These are phyloP conservation scores for Planiliza haematocheilus DNA, from an alignment of 2,113 vertebrate species.

Conservation along the genomic window DNA sequence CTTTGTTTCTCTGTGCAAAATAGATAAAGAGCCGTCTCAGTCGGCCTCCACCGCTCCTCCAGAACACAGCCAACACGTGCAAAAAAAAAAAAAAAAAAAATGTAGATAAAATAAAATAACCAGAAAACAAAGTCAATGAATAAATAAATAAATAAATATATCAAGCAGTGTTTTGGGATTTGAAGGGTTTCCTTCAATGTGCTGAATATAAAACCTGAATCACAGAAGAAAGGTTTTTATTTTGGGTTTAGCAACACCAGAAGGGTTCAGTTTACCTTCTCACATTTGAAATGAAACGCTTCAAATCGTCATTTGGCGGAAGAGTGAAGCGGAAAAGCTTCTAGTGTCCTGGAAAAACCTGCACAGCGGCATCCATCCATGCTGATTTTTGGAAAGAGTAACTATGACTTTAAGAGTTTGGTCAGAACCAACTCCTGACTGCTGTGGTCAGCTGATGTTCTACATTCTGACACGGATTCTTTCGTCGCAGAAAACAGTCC, in stretches of 20 bases:
- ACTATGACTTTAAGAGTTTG: too few species aligned
- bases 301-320: neutral
- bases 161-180: neutral
- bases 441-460: too few species aligned
- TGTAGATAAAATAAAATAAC: constrained; percentile 30
- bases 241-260: too few species aligned
- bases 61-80: constrained; percentile 51
- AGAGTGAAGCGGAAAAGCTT: constrained; percentile 7
- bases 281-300: constrained; percentile 38
- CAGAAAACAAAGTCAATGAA: constrained; percentile 24
- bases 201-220: constrained; percentile 9
- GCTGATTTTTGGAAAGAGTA: too few species aligned
- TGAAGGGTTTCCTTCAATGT: constrained; percentile 32
- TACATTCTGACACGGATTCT: too few species aligned
- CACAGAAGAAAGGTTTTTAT: too few species aligned
- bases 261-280: neutral
- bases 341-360: constrained; percentile 45
- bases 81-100: constrained; percentile 59
- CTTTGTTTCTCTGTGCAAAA: constrained; percentile 80
- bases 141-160: constrained; percentile 58
- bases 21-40: constrained; percentile 60
- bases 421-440: too few species aligned
- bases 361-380: too few species aligned
- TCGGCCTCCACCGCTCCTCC: constrained; percentile 36
- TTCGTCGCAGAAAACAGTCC: too few species aligned